phyloP scores from a whole-genome alignment of 2,113 vertebrate genomes.

The Promerops cafer region DNA sequence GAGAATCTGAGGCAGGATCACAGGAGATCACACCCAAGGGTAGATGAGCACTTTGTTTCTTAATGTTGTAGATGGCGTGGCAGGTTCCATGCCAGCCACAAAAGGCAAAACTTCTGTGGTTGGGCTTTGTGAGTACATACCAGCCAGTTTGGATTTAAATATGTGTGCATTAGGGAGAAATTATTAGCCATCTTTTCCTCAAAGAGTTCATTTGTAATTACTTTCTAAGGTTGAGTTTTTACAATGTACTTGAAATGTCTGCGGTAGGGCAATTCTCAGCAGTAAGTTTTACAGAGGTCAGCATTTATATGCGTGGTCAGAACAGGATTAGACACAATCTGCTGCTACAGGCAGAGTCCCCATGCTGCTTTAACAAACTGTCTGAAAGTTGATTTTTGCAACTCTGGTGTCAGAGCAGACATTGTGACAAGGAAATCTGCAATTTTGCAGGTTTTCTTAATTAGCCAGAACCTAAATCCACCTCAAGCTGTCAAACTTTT shows the following conservation, averaged over 20 bases:
- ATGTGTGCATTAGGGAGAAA: background rate
- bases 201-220: background rate
- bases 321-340: background rate
- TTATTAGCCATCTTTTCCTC: background rate
- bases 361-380: background rate
- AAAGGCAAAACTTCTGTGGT: background rate
- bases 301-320: background rate
- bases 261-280: background rate
- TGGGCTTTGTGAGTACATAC: background rate
- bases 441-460: background rate
- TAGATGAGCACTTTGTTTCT: background rate
- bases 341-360: background rate
- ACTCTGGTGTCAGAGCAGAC: background rate
- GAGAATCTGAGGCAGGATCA: background rate
- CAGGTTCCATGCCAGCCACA: background rate
- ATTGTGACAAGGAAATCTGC: background rate
- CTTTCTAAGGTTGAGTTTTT: background rate
- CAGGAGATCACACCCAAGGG: background rate
- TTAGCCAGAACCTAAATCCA: background rate
- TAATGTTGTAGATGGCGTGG: fast-evolving
- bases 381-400: background rate
- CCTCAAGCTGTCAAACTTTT: background rate
- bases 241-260: background rate
- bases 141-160: background rate
- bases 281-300: background rate